Base-by-base conservation (phyloP, 2,113 vertebrate species). In the Potamarius usumacintae region DNA sequence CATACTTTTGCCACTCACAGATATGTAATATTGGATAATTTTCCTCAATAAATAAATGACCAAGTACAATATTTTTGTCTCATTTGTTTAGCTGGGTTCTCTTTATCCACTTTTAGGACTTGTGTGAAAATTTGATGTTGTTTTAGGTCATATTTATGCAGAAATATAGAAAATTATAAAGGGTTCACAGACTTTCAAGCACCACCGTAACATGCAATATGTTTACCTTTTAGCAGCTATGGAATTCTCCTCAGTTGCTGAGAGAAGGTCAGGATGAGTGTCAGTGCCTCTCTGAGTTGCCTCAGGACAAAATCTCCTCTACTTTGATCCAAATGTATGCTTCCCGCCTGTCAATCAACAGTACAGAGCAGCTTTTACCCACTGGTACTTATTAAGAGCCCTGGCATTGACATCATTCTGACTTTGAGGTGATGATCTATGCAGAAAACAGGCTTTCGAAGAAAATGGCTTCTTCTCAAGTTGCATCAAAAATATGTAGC, bases 281-380 rank as follows among this genome's bases (percentile, higher is more conserved):
- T 81, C 27, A 58, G 27, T 9, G 25, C 52, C 11, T 79, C 52
- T 79, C 77, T 57, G 77, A 57, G 50, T 55, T 57, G 77, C 78
- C 78, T 60, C n/a, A 34, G 78, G 55, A 60, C 15, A 60, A 34
- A 81, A 22, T 34, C 53, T 34, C 9, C 27, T 22, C 17, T 22
- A 58, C n/a, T 80, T 80, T 58, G n/a, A 80, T 57, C 74, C n/a
- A 57, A 79, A 79, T 79, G 77, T 77, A 53, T 52, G 22, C 74
- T 11, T 52, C 76, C 6, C 50, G 18, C n/a, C 55, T 80, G 52
- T 80, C 78, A 80, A 80, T 58, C 78, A 58, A 80, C 1, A 9
- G 2, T 11, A 57, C 77, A 57, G 78, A 34, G n/a, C n/a, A 80
- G 78, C 7, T 34, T 58, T 30, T 34, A 60, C 78, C 52, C 25